A percentile compares a stretch with the other conserved stretches of the same genome.
Conservation (phyloP, 2,888 invertebrate species). For the Leucoma salicis region DNA sequence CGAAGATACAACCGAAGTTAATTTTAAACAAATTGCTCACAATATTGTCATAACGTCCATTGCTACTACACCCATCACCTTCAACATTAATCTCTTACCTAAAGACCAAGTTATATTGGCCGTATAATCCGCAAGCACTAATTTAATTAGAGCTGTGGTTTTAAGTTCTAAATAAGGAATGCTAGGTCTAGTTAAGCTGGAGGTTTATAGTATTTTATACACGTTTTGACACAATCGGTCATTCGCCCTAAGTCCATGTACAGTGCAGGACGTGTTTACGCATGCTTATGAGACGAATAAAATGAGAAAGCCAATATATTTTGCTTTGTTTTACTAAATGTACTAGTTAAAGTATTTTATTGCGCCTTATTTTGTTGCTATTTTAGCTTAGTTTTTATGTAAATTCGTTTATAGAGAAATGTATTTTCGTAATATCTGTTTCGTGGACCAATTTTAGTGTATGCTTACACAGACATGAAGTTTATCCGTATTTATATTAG, state of each 20-base stretch:
- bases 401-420: conserved; percentile 8
- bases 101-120: conserved; percentile 34
- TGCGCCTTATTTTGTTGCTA: conserved; percentile 21
- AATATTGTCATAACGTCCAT: conserved; percentile 44
- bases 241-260: conserved; percentile 47
- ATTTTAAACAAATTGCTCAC: conserved; percentile 49
- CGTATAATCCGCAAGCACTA: conserved; percentile 14
- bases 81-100: conserved; percentile 21
- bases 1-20: conserved; percentile 37
- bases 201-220: conserved; percentile 48
- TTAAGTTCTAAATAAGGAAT: conserved; percentile 5
- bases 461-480: too few relatives aligned
- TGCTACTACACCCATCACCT: conserved; percentile 13
- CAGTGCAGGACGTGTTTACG: conserved; percentile 38
- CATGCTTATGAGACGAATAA: conserved; percentile 42
- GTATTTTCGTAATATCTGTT: too few relatives aligned
- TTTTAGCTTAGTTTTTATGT: conserved; percentile 17
- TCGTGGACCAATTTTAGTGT: too few relatives aligned
- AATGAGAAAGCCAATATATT: conserved; percentile 38
- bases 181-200: conserved; percentile 31
- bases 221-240: conserved; percentile 63
- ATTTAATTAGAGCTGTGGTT: conserved; percentile 11
- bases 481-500: too few relatives aligned
- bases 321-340: conserved; percentile 36
- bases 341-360: conserved; percentile 27